Evolutionary conservation across 2,113 vertebrate species (phyloP), one percentile per base, ranked within the genome.

Genomic region (Lepus americanus): DNA sequence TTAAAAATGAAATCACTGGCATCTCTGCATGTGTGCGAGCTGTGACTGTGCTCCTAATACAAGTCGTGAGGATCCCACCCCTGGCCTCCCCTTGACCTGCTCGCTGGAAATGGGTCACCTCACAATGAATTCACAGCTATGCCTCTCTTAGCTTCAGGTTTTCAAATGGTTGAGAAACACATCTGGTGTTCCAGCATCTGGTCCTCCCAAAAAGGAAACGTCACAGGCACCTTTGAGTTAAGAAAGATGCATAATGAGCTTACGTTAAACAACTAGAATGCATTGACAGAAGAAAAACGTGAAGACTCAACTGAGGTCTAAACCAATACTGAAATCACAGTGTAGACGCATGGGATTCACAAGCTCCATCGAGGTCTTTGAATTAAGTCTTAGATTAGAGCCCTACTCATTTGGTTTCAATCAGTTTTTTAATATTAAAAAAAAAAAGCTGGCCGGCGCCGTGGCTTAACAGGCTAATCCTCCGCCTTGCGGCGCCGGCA

Each of bases 141-240:
- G 36, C n/a, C 84, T 87, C 25, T 14, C 83, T 84, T 64, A 63
- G 44, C 67, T 87, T 86, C 20, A 29, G 31, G 55, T 86, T 89
- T 72, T 87, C 79, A 59, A 95, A 78, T 69, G 67, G 85, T 33
- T 73, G 70, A 89, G 89, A n/a, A 80, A 17, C 6, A 78, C 79
- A 72, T 29, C 12, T 44, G 44, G 44, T 67, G 73, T 76, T 91
- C 39, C 53, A 85, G 63, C 74, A 95, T 89, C 59, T 83, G 72
- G 63, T 70, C 55, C 67, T 92, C 59, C 39, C 49, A 11, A 74
- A 87, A 80, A 89, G 59, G 79, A 96, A 96, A 83, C 33, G 33
- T 97, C 29, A 78, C 86, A 90, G 95, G 84, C 83, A 92, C 66
- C 33, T 90, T 36, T 74, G 76, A 66, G 66, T 76, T 76, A 76